Percentiles rank a stretch among this genome's conserved stretches.
phyloP scores from a whole-genome alignment of 2,888 invertebrate genomes.

The Eristalinus sepulchralis region DNA sequence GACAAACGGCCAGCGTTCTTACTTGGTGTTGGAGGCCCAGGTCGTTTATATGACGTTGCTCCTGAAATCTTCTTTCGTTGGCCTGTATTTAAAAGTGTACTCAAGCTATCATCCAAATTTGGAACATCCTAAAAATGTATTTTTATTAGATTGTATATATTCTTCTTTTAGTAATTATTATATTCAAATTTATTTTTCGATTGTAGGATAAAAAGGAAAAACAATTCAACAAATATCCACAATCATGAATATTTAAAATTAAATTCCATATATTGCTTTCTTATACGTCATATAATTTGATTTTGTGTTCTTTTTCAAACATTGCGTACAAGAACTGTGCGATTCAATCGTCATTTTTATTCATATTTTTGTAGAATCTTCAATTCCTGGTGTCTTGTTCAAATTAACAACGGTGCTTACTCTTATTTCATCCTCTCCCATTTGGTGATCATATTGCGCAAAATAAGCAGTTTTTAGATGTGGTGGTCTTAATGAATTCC shows the following conservation, averaged over 20 bases:
- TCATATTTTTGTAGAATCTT: slow-evolving; percentile 1
- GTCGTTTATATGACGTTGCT: slow-evolving; percentile 90
- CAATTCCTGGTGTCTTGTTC: slow-evolving; percentile 58
- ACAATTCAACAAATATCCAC: not conserved
- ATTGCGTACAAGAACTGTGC: slow-evolving; percentile 48
- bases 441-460: slow-evolving; percentile 87
- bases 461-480: slow-evolving; percentile 93
- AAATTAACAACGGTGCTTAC: slow-evolving; percentile 79
- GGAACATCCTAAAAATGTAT: slow-evolving; percentile 74
- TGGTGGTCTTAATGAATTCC: slow-evolving; percentile 92
- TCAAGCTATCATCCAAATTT: slow-evolving; percentile 79
- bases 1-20: slow-evolving; percentile 90
- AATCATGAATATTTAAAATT: slow-evolving; percentile 8
- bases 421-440: slow-evolving; percentile 86
- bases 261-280: slow-evolving; percentile 8
- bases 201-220: slow-evolving; percentile 44
- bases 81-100: slow-evolving; percentile 79
- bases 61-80: slow-evolving; percentile 82
- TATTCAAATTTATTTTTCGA: slow-evolving; percentile 31
- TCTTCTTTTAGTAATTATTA: slow-evolving; percentile 24
- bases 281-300: not conserved
- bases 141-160: not conserved
- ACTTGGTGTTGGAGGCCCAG: slow-evolving; percentile 93
- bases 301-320: not conserved
- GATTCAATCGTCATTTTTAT: slow-evolving; percentile 56